A percentile compares a stretch with the other conserved stretches of the same genome.
These are phyloP conservation scores for Norana najaformis DNA, from an alignment of 2,888 invertebrate genomes.

Conservation along the genomic window DNA sequence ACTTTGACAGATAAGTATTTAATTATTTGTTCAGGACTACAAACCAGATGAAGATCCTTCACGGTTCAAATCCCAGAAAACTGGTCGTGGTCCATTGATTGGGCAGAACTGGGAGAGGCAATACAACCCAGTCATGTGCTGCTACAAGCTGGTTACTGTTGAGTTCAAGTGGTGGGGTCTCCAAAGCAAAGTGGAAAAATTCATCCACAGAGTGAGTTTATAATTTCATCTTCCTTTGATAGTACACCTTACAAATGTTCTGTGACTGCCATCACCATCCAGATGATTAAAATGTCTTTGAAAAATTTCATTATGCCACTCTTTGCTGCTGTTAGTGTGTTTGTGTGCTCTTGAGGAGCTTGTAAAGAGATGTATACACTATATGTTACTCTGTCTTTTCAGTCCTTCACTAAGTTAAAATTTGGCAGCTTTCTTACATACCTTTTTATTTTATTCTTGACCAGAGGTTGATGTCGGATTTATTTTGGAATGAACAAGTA, in stretches of 20 bases:
- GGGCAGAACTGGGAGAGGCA: conserved; percentile 51
- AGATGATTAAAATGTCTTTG: no score
- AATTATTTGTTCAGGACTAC: conserved; percentile 74
- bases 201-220: conserved; percentile 75
- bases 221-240: not conserved
- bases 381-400: no score
- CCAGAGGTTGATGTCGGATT: not conserved
- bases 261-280: no score
- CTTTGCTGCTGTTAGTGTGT: not conserved
- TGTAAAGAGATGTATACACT: no score
- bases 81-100: conserved; percentile 86
- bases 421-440: no score
- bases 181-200: conserved; percentile 85
- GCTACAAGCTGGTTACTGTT: conserved; percentile 93
- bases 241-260: no score
- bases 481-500: not conserved
- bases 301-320: not conserved
- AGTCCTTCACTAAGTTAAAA: no score
- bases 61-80: conserved; percentile 86
- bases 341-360: not conserved
- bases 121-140: conserved; percentile 84
- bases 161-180: conserved; percentile 99
- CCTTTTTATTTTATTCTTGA: not conserved
- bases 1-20: not conserved
- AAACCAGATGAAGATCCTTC: conserved; percentile 83